Evolutionary conservation across 2,797 vertebrate species (phyloP).

Genomic region (Falco peregrinus): DNA sequence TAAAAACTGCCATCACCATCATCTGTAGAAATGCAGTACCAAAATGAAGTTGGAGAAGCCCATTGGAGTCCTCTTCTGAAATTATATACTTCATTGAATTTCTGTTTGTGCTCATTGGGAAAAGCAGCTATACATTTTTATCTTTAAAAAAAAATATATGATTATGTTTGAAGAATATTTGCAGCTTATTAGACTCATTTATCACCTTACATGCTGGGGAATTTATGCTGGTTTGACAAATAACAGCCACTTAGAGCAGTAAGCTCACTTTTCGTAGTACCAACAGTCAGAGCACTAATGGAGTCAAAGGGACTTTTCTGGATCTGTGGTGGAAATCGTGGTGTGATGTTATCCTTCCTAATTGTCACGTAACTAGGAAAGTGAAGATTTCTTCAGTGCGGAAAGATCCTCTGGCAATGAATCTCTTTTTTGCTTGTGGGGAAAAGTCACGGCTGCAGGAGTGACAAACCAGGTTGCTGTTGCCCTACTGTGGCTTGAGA

Average conservation of each 20-base stretch:
- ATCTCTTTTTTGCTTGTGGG: neutral
- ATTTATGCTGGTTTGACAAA: neutral
- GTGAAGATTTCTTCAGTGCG: neutral
- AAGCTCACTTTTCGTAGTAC: neutral
- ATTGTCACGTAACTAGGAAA: neutral
- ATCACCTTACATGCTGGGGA: neutral
- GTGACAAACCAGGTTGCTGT: neutral
- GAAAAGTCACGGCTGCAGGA: neutral
- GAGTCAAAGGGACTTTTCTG: neutral
- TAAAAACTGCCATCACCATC: neutral
- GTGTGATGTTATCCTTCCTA: neutral
- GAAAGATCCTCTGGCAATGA: neutral
- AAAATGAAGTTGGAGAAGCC: neutral
- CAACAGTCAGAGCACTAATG: neutral
- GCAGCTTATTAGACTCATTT: neutral
- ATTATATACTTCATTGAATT: neutral
- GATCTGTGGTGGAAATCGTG: neutral
- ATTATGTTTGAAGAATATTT: neutral
- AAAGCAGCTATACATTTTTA: neutral
- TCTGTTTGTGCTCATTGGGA: neutral
- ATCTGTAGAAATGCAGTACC: neutral
- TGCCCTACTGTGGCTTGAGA: neutral
- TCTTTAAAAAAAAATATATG: neutral
- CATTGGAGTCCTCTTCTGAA: neutral
- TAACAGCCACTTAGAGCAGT: neutral